phyloP scores from a whole-genome alignment of 1,140 invertebrate genomes.

The Scylla paramamosain region DNA sequence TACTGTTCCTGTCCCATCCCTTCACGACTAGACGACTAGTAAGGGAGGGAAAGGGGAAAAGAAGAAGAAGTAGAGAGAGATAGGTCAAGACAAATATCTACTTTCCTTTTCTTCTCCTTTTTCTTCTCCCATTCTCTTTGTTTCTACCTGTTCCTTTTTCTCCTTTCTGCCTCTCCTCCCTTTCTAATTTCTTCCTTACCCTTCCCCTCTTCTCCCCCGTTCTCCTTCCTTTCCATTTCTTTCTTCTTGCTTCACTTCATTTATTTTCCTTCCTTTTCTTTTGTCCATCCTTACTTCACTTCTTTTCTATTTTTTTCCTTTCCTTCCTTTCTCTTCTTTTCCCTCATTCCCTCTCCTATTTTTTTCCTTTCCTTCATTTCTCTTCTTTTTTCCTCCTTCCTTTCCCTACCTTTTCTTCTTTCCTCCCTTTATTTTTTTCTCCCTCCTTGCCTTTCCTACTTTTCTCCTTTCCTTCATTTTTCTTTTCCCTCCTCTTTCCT shows the following conservation, averaged over 20 bases:
- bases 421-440: not conserved
- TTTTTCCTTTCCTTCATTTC: not conserved
- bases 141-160: no score
- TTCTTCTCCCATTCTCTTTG: no score
- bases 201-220: no score
- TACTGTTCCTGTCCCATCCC: no score
- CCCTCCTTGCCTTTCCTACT: not conserved
- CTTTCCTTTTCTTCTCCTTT: no score
- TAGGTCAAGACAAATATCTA: no score
- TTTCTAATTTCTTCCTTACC: no score
- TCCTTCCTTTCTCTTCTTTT: not conserved
- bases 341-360: not conserved
- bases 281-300: not conserved
- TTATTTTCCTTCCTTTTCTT: not conserved
- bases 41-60: no score
- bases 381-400: not conserved
- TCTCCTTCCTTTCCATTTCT: not conserved
- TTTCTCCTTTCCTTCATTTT: not conserved
- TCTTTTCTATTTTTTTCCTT: not conserved
- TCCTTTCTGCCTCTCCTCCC: no score
- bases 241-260: not conserved
- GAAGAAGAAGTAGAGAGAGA: not conserved
- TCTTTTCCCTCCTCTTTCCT: not conserved
- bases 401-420: not conserved
- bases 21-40: no score